phyloP scores from a whole-genome alignment of 2,113 vertebrate genomes.

The Hypocryptadius cinnamomeus region DNA sequence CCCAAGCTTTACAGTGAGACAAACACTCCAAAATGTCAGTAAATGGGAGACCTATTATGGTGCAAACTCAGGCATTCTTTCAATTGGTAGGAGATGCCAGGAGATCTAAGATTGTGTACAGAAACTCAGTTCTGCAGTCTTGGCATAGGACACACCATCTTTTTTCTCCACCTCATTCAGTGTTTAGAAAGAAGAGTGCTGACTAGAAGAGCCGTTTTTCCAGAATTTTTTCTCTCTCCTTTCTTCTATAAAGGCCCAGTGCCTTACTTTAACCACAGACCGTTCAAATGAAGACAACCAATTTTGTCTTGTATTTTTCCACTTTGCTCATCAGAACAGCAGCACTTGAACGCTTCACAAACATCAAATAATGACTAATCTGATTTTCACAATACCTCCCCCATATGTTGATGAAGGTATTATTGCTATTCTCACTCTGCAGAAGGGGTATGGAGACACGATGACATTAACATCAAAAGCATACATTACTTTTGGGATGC shows the following conservation, averaged over 20 bases:
- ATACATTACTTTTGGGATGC: neutral
- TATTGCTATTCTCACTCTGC: neutral
- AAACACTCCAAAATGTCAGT: neutral
- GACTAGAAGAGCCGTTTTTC: neutral
- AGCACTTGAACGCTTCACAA: neutral
- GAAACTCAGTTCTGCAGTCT: neutral
- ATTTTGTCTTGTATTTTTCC: neutral
- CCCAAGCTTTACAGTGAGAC: neutral
- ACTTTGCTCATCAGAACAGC: neutral
- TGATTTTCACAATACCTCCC: conserved; percentile 37
- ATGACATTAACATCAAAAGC: neutral
- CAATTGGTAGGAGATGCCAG: neutral
- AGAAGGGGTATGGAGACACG: neutral
- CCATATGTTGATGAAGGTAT: neutral
- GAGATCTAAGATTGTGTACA: neutral
- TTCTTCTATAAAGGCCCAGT: neutral
- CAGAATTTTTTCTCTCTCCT: neutral
- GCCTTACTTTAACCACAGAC: neutral
- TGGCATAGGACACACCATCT: neutral
- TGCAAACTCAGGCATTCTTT: neutral
- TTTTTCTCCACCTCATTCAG: neutral
- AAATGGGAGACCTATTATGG: neutral
- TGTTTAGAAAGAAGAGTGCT: neutral
- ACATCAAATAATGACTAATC: conserved; percentile 34
- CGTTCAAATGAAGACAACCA: neutral